Evolutionary conservation across 2,888 invertebrate species (phyloP).

Genomic region (Pandemis corylana): DNA sequence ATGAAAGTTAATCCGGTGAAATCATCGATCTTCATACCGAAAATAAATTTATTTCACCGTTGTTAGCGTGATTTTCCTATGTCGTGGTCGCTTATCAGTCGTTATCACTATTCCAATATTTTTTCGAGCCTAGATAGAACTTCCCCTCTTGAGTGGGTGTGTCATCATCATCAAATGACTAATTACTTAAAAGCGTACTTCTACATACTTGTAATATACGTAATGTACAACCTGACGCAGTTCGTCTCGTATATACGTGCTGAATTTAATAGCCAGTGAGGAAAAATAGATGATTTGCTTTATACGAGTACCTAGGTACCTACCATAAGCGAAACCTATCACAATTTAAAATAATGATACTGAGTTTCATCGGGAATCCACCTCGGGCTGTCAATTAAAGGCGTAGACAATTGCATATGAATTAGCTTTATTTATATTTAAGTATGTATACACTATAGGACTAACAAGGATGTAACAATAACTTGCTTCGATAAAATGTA

Average conservation of each 20-base stretch:
- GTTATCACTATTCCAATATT: conserved; percentile 37
- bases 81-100: conserved; percentile 26
- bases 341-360: not conserved
- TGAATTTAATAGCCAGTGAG: too few relatives aligned
- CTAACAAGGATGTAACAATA: too few relatives aligned
- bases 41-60: conserved; percentile 3
- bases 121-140: conserved; percentile 25
- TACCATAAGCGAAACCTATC: not conserved
- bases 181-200: conserved; percentile 10
- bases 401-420: not conserved
- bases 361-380: not conserved
- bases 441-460: too few relatives aligned
- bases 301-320: not conserved
- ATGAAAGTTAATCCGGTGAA: conserved; percentile 51
- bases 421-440: too few relatives aligned
- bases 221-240: not conserved
- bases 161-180: conserved; percentile 33
- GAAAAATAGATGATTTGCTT: not conserved
- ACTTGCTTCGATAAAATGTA: too few relatives aligned
- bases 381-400: not conserved
- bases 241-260: too few relatives aligned
- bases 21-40: conserved; percentile 5
- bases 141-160: conserved; percentile 32
- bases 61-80: conserved; percentile 37
- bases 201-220: not conserved